Evolutionary conservation across 2,888 invertebrate genomes (phyloP).

Genomic region (Drosophila sordidula): DNA sequence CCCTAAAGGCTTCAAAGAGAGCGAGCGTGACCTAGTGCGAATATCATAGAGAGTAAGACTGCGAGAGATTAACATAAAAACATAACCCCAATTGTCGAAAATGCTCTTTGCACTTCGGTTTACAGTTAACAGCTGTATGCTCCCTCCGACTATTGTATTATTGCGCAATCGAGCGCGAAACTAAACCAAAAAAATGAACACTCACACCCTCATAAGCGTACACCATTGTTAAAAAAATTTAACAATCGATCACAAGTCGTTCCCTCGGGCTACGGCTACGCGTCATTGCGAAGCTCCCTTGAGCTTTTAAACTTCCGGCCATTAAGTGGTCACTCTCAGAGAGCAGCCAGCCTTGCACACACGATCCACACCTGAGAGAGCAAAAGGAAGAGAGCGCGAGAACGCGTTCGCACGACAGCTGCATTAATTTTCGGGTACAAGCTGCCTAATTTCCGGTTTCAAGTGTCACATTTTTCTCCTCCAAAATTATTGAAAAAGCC

Average conservation of each 20-base stretch:
- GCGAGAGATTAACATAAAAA: neutral
- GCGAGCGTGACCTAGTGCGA: slow-evolving; percentile 2
- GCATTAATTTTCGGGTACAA: slow-evolving; percentile 56
- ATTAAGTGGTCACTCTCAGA: slow-evolving; percentile 19
- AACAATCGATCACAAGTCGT: slow-evolving; percentile 29
- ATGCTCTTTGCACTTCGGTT: neutral
- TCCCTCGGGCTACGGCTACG: slow-evolving; percentile 10
- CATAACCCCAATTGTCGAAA: neutral
- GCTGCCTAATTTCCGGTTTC: slow-evolving; percentile 77
- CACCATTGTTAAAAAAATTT: slow-evolving; percentile 18
- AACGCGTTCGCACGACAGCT: slow-evolving; percentile 57
- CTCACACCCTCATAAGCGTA: slow-evolving; percentile 16
- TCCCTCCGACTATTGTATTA: slow-evolving; percentile 16
- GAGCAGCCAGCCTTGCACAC: slow-evolving; percentile 10
- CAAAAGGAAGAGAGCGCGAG: slow-evolving; percentile 13
- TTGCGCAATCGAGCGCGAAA: slow-evolving; percentile 29
- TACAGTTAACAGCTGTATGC: slow-evolving; percentile 3
- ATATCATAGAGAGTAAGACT: neutral
- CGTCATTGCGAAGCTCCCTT: slow-evolving; percentile 11
- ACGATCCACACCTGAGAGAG: slow-evolving; percentile 36
- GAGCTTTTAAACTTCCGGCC: slow-evolving; percentile 29
- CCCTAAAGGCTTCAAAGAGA: neutral
- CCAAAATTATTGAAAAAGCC: slow-evolving; percentile 71
- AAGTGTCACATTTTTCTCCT: slow-evolving; percentile 64
- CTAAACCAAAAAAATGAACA: neutral